These are phyloP conservation scores for Paracanthobrama guichenoti DNA, from an alignment of 2,113 vertebrate genomes.

Conservation along the genomic window DNA sequence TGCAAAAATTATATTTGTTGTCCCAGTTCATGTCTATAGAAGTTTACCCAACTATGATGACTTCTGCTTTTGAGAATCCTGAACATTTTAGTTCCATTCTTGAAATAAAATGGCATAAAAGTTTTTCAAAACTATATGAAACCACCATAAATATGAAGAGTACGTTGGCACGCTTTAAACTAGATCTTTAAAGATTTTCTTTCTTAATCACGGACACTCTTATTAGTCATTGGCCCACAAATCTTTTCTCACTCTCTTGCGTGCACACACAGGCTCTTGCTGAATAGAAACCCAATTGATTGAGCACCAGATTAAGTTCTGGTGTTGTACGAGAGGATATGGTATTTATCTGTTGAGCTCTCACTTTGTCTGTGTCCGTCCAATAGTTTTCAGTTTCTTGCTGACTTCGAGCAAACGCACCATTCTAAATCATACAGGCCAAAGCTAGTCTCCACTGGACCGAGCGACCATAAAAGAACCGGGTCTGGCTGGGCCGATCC, in stretches of 20 bases:
- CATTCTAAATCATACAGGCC: slow-evolving; percentile 68
- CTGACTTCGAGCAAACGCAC: slow-evolving; percentile 65
- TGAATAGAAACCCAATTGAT: slow-evolving; percentile 58
- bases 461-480: slow-evolving; percentile 46
- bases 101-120: neutral
- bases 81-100: neutral
- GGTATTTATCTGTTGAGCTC: slow-evolving; percentile 67
- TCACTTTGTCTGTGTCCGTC: slow-evolving; percentile 59
- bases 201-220: neutral
- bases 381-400: slow-evolving; percentile 63
- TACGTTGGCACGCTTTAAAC: neutral
- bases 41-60: neutral
- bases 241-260: neutral
- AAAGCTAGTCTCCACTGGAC: slow-evolving; percentile 60
- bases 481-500: slow-evolving; percentile 27
- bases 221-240: slow-evolving; percentile 11
- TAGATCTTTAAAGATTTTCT: neutral
- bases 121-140: neutral
- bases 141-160: neutral
- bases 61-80: neutral
- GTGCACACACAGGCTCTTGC: slow-evolving; percentile 29
- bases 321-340: slow-evolving; percentile 54
- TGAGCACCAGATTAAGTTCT: slow-evolving; percentile 55
- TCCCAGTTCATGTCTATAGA: neutral
- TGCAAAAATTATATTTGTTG: no score